Evolutionary conservation across 2,888 invertebrate genomes (phyloP).

Genomic region (Hypsopygia costalis): DNA sequence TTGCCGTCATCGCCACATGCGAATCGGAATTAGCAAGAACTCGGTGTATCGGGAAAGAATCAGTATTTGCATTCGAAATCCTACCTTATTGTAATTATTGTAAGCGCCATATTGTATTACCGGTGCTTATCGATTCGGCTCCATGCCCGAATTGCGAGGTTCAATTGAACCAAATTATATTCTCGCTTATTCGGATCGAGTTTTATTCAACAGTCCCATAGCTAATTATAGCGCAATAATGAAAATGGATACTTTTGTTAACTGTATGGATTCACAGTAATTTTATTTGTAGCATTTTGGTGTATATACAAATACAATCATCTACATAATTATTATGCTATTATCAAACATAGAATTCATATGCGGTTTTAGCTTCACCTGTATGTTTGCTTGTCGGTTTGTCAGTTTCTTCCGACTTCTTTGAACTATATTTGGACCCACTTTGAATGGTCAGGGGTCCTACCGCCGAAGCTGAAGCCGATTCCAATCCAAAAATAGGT

Average conservation of each 20-base stretch:
- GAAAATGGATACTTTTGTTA: background rate
- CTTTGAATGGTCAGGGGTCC: too few relatives aligned
- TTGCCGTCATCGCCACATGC: slow-evolving; percentile 60
- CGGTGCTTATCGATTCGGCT: slow-evolving; percentile 16
- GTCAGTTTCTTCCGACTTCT: too few relatives aligned
- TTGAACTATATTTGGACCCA: too few relatives aligned
- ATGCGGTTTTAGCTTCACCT: too few relatives aligned
- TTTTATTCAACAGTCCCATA: slow-evolving; percentile 10
- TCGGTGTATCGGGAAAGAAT: slow-evolving; percentile 40
- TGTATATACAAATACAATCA: too few relatives aligned
- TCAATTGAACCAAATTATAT: slow-evolving; percentile 17
- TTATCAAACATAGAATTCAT: too few relatives aligned
- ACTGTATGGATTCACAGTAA: background rate
- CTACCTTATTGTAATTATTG: slow-evolving; percentile 24
- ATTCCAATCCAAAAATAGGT: too few relatives aligned
- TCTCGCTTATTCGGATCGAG: slow-evolving; percentile 13
- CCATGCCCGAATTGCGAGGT: slow-evolving; percentile 14
- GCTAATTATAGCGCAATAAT: slow-evolving; percentile 3
- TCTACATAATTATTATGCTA: too few relatives aligned
- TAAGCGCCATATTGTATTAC: slow-evolving; percentile 14
- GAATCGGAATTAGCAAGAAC: slow-evolving; percentile 58
- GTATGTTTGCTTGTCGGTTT: too few relatives aligned
- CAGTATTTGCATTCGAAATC: slow-evolving; percentile 33
- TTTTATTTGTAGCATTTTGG: background rate
- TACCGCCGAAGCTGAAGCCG: too few relatives aligned